These are phyloP conservation scores for Choloepus hoffmanni DNA, from an alignment of 2,113 vertebrate genomes.

Conservation along the genomic window DNA sequence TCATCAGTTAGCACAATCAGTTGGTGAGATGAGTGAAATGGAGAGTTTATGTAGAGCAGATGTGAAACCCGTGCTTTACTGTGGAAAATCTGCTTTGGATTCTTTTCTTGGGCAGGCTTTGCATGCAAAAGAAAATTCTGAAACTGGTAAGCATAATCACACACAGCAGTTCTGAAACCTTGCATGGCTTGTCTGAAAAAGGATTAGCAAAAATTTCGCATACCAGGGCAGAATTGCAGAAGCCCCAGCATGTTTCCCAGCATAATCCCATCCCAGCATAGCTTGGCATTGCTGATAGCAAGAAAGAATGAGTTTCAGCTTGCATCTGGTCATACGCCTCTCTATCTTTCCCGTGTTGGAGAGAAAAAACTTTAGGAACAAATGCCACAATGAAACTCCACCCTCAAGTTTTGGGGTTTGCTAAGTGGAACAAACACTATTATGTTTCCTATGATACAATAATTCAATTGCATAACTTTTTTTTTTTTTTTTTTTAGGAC, in stretches of 20 bases:
- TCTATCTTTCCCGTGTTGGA: background rate
- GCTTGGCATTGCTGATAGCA: background rate
- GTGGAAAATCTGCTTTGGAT: background rate
- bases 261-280: rapidly evolving
- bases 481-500: too few relatives aligned
- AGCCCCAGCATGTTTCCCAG: background rate
- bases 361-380: background rate
- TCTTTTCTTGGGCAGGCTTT: background rate
- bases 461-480: background rate
- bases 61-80: background rate
- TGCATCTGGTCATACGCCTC: background rate
- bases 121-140: background rate
- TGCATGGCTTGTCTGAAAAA: rapidly evolving
- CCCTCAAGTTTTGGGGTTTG: background rate
- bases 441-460: background rate
- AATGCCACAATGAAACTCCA: background rate
- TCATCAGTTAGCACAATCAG: background rate
- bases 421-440: too few relatives aligned
- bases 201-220: background rate
- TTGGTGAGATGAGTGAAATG: background rate
- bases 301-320: background rate
- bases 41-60: background rate
- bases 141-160: background rate
- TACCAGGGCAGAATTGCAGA: background rate
- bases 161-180: background rate